These are phyloP conservation scores for Corynorhinus townsendii DNA, from an alignment of 2,113 vertebrate genomes.

Conservation along the genomic window DNA sequence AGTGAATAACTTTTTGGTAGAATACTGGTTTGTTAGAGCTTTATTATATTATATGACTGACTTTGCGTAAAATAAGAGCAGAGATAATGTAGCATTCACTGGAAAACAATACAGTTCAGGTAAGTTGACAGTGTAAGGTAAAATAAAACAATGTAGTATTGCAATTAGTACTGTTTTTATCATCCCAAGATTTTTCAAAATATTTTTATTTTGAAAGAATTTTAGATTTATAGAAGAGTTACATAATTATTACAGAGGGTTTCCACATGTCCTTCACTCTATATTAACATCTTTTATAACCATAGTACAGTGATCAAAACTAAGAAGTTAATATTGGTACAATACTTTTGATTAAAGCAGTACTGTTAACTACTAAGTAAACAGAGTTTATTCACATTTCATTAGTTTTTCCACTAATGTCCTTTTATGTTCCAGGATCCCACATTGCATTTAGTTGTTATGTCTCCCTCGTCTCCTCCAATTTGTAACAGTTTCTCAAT, in stretches of 20 bases:
- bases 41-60: conserved; percentile 16
- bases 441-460: not conserved
- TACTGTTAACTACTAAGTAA: conserved; percentile 1
- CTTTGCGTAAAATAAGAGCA: not conserved
- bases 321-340: not conserved
- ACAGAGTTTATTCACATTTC: not conserved
- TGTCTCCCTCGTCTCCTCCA: not conserved
- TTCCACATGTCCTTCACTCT: not conserved
- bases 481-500: not conserved
- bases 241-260: not conserved
- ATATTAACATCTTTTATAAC: not conserved
- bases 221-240: conserved; percentile 20
- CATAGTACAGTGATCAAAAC: not conserved
- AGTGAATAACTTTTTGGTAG: conserved; percentile 6
- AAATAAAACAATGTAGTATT: not conserved
- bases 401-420: not conserved
- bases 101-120: not conserved
- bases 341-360: not conserved
- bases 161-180: not conserved
- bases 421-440: not conserved
- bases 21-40: not conserved
- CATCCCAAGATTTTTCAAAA: not conserved
- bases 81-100: not conserved
- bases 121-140: not conserved
- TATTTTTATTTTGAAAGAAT: conserved; percentile 6